phyloP scores from a whole-genome alignment of 2,797 vertebrate genomes.

The Chelonia mydas region DNA sequence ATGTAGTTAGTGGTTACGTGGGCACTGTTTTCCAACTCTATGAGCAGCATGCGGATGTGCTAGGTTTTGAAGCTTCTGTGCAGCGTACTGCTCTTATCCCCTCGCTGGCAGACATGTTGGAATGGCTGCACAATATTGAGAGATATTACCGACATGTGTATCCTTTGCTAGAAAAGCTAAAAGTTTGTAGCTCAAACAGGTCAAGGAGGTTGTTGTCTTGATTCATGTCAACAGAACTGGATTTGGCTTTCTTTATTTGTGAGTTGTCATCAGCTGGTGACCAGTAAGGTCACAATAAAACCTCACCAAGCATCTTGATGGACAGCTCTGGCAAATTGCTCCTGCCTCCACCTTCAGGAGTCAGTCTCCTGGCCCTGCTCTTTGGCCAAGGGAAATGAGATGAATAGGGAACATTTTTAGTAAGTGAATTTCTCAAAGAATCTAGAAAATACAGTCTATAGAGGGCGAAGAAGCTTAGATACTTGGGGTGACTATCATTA shows the following conservation, averaged over 20 bases:
- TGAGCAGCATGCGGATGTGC: slow-evolving; percentile 74
- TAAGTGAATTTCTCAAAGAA: neutral
- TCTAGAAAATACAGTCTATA: neutral
- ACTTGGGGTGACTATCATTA: neutral
- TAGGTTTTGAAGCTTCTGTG: slow-evolving; percentile 71
- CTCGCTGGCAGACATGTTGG: slow-evolving; percentile 89
- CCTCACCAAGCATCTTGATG: neutral
- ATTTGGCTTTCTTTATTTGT: neutral
- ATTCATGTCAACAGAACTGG: neutral
- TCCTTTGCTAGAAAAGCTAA: slow-evolving; percentile 74
- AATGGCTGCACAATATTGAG: slow-evolving; percentile 91
- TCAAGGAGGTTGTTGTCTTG: neutral
- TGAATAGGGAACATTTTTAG: neutral
- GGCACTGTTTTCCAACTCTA: slow-evolving; percentile 80
- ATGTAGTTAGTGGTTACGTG: slow-evolving; percentile 82
- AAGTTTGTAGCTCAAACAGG: neutral
- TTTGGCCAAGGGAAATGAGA: neutral
- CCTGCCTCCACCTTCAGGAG: too few species aligned
- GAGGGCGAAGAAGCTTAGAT: neutral
- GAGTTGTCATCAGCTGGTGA: neutral
- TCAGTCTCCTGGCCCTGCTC: too few species aligned
- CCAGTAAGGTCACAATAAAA: neutral
- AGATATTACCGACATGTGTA: slow-evolving; percentile 88
- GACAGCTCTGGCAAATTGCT: neutral
- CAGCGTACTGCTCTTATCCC: slow-evolving; percentile 80